These are phyloP conservation scores for Diplolepis rosae DNA, from an alignment of 2,888 invertebrate species.

Conservation along the genomic window DNA sequence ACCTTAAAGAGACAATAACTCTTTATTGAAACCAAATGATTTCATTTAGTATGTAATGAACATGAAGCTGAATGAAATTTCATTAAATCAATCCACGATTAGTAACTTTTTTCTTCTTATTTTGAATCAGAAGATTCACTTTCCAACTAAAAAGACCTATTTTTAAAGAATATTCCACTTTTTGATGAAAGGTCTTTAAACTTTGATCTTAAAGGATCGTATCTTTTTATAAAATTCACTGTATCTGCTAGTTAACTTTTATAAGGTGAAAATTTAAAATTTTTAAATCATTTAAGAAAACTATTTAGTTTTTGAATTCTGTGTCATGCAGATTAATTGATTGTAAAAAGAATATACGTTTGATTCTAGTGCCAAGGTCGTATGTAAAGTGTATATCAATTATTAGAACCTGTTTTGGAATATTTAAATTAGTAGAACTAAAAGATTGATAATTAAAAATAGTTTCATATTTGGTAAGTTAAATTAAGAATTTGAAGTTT, in stretches of 20 bases:
- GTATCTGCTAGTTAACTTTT: background rate
- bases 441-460: too few relatives aligned
- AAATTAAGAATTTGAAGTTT: too few relatives aligned
- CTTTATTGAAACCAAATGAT: conserved; percentile 21
- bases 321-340: too few relatives aligned
- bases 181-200: background rate
- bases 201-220: too few relatives aligned
- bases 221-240: too few relatives aligned
- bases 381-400: background rate
- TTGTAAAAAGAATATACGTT: background rate
- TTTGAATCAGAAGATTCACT: background rate
- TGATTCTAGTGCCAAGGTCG: background rate
- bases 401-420: background rate
- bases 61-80: conserved; percentile 44
- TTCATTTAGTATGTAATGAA: background rate
- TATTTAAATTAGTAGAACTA: too few relatives aligned
- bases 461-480: too few relatives aligned
- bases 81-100: conserved; percentile 40
- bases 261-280: background rate
- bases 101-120: too few relatives aligned
- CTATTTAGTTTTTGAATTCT: too few relatives aligned
- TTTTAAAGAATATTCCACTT: background rate
- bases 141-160: background rate
- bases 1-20: conserved; percentile 39
- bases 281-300: too few relatives aligned